Percentiles rank a stretch among this genome's conserved stretches.
These are phyloP conservation scores for Zaprionus inermis DNA, from an alignment of 1,140 invertebrate species.

Conservation along the genomic window DNA sequence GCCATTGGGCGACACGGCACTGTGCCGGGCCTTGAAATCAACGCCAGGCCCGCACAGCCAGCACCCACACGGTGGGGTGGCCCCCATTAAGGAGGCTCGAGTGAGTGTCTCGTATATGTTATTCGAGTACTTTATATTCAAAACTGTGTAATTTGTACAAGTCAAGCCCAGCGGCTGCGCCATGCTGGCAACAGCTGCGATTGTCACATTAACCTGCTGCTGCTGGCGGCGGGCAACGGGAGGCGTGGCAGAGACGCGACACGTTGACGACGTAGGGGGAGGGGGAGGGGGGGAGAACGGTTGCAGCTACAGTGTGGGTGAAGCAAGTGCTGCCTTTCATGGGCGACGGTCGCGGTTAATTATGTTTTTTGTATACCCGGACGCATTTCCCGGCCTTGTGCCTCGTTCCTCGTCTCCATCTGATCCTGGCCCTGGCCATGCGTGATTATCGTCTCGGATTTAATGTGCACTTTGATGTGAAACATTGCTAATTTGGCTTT, in stretches of 20 bases:
- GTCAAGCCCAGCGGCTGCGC: conserved; percentile 38
- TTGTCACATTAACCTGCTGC: conserved; percentile 74
- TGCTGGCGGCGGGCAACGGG: neutral
- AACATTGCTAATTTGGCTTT: conserved; percentile 76
- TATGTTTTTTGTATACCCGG: conserved; percentile 75
- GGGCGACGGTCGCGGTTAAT: conserved; percentile 71
- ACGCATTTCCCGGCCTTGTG: conserved; percentile 39
- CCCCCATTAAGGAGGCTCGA: conserved; percentile 60
- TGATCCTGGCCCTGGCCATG: conserved; percentile 24
- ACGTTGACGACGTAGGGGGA: neutral
- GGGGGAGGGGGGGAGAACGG: conserved; percentile 10
- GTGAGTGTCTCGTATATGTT: conserved; percentile 62
- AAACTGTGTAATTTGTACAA: conserved; percentile 81
- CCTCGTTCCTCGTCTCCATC: conserved; percentile 6
- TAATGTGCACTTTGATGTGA: conserved; percentile 81
- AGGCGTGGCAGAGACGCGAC: neutral
- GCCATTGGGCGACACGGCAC: conserved; percentile 13
- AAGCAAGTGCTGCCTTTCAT: conserved; percentile 27
- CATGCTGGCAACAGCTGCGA: conserved; percentile 60
- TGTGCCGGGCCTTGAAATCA: conserved; percentile 17
- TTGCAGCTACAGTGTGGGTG: too few relatives aligned
- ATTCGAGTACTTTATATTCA: conserved; percentile 78
- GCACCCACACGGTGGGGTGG: neutral
- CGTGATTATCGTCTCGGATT: conserved; percentile 78
- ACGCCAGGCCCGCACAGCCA: neutral